Base-by-base conservation (phyloP, 2,797 vertebrate genomes). In the Yasuhikotakia modesta region DNA sequence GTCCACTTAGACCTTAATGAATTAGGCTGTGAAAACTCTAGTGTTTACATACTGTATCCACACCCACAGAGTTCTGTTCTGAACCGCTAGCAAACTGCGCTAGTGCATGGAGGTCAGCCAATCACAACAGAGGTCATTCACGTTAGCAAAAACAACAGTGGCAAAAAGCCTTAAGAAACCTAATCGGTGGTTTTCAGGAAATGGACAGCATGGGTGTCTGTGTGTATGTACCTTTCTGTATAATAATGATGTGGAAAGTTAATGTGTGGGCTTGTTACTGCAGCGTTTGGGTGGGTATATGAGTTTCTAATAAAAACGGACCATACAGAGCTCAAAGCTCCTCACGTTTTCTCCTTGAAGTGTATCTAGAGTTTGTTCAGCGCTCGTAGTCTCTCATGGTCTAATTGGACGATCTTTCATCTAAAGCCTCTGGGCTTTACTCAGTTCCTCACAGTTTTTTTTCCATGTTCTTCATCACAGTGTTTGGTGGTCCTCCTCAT, bases 261-360 rank as follows among this genome's bases (percentile, higher is more conserved):
- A 57, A 65, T 52, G 30, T 76, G 82, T 73, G 35, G 24, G 48
- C 55, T 70, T 76, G 61, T 76, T 71, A 55, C 67, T 14, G 21
- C n/a, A 67, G 53, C 68, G 7, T 66, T 60, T 60, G 52, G 52
- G 24, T 67, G 35, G 27, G 43, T 68, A 35, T 52, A 70, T 53
- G 50, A 65, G 50, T 65, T 50, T 77, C 70, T 48, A 75, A 58
- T 75, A 63, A 74, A 68, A 73, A 73, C 35, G 53, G 14, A 43
- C 55, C 22, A 16, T n/a, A 57, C 53, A 68, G 22, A 52, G 35
- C 46, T 39, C 50, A 27, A 24, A 5, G 24, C 55, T 67, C 46
- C 67, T 61, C 22, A 12, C 22, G 69, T 45, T 17, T 71, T 68
- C n/a, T 43, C n/a, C 66, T 16, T 24, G 19, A 55, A 65, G 58